phyloP scores from a whole-genome alignment of 2,888 invertebrate species.

The Acanthoscelides obtectus region DNA sequence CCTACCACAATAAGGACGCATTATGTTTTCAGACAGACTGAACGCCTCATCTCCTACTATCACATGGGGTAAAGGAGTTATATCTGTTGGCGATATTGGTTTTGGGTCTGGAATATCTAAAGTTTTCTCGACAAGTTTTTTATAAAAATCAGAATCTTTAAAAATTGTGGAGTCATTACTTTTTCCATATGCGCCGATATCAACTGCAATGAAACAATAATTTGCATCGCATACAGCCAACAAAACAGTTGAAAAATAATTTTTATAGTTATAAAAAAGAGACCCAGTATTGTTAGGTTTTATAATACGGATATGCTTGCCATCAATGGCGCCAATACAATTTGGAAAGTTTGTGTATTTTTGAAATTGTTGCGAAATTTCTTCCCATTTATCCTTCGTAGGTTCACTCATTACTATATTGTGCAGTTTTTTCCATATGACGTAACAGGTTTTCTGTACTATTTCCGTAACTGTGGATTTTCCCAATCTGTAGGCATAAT shows the following conservation, averaged over 20 bases:
- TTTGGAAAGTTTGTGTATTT: conserved; percentile 18
- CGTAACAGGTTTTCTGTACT: background rate
- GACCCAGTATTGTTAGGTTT: too few species aligned
- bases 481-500: background rate
- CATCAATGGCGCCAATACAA: conserved; percentile 17
- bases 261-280: conserved; percentile 16
- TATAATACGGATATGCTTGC: conserved; percentile 12
- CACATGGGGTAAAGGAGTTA: conserved; percentile 3
- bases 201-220: conserved; percentile 12
- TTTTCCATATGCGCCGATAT: conserved; percentile 12
- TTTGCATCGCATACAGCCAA: conserved; percentile 17
- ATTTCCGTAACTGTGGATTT: background rate
- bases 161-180: conserved; percentile 11
- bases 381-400: conserved; percentile 13
- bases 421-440: conserved; percentile 1
- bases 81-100: too few species aligned
- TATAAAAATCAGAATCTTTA: conserved; percentile 9
- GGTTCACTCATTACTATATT: background rate
- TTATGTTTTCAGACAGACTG: conserved; percentile 12
- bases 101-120: conserved; percentile 3
- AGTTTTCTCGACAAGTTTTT: conserved; percentile 9
- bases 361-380: conserved; percentile 16
- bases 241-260: conserved; percentile 5
- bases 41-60: conserved; percentile 15
- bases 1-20: conserved; percentile 9